These are phyloP conservation scores for Eudyptes chrysolophus DNA, from an alignment of 2,113 vertebrate genomes.

Conservation along the genomic window DNA sequence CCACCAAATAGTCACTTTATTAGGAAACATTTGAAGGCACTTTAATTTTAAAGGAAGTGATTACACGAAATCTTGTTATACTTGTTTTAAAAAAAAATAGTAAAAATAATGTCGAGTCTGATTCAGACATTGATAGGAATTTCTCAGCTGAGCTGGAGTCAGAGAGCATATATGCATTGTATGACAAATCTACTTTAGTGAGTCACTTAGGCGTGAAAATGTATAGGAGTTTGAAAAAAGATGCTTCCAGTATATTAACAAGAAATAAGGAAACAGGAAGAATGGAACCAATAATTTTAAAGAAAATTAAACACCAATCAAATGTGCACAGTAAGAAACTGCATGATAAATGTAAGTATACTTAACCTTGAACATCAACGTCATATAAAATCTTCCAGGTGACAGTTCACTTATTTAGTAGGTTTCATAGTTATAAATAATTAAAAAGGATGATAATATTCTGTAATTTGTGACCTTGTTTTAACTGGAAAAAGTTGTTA, in stretches of 20 bases:
- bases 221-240: background rate
- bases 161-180: background rate
- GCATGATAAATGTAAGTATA: constrained; percentile 47
- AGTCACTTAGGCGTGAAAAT: constrained; percentile 15
- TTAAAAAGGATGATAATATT: constrained; percentile 57
- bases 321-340: constrained; percentile 52
- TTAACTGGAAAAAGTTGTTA: constrained; percentile 66
- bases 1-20: constrained; percentile 8
- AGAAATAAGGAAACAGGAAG: background rate
- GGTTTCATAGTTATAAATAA: constrained; percentile 54
- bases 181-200: constrained; percentile 18
- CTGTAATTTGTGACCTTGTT: constrained; percentile 76
- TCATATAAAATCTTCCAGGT: constrained; percentile 53
- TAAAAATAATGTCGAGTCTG: background rate
- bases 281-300: constrained; percentile 10
- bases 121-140: background rate
- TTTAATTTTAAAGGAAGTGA: constrained; percentile 26
- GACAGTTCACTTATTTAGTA: constrained; percentile 56
- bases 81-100: background rate
- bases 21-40: constrained; percentile 11
- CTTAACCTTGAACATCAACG: constrained; percentile 47
- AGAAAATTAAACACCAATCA: constrained; percentile 24
- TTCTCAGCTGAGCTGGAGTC: constrained; percentile 20
- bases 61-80: background rate
- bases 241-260: background rate